phyloP scores from a whole-genome alignment of 2,113 vertebrate genomes.

The Tyto alba region DNA sequence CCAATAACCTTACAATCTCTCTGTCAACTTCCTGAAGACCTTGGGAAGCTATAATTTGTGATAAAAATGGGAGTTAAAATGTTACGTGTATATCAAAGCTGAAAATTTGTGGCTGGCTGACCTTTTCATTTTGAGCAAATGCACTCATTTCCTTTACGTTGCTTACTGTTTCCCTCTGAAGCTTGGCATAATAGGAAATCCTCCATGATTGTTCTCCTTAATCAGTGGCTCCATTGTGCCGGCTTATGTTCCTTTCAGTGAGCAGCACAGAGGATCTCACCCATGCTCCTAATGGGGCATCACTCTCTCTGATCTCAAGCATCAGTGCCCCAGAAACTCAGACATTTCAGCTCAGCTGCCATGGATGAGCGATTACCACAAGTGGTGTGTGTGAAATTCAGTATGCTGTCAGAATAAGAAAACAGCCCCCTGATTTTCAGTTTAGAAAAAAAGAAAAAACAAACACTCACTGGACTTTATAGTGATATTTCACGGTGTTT shows the following conservation, averaged over 20 bases:
- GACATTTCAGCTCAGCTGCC: neutral
- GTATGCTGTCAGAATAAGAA: neutral
- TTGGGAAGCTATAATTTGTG: slow-evolving; percentile 39
- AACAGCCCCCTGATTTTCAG: neutral
- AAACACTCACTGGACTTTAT: neutral
- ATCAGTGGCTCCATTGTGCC: slow-evolving; percentile 48
- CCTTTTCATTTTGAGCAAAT: slow-evolving; percentile 49
- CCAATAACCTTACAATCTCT: slow-evolving; percentile 35
- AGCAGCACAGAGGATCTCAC: neutral
- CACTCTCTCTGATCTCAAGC: neutral
- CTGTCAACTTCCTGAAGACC: slow-evolving; percentile 44
- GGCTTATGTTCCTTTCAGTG: neutral
- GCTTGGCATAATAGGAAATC: slow-evolving; percentile 45
- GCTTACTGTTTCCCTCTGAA: slow-evolving; percentile 35
- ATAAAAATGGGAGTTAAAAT: slow-evolving; percentile 49
- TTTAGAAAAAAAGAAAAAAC: neutral
- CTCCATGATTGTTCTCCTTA: slow-evolving; percentile 44
- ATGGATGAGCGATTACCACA: neutral
- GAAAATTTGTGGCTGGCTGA: slow-evolving; percentile 21
- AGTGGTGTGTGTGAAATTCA: neutral
- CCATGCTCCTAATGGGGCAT: neutral
- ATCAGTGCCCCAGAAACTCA: neutral
- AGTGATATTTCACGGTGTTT: neutral
- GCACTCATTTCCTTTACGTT: slow-evolving; percentile 50
- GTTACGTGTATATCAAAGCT: neutral